phyloP scores from a whole-genome alignment of 2,888 invertebrate species.

The Sphinx pinastri region DNA sequence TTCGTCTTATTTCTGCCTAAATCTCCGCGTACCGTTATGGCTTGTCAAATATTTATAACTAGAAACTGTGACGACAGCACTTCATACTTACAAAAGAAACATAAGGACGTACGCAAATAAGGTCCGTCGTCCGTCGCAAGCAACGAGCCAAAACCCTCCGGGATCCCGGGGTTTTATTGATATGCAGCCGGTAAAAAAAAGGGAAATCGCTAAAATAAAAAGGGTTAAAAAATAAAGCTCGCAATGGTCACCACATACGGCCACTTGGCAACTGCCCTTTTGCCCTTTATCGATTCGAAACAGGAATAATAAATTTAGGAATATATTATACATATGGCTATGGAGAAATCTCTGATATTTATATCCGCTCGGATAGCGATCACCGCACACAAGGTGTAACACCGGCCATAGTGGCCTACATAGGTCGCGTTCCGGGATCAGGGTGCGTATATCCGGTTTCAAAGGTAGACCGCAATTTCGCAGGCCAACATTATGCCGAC shows the following conservation, averaged over 20 bases:
- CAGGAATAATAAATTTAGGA: conserved; percentile 15
- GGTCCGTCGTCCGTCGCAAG: neutral
- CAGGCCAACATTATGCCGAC: too few relatives aligned
- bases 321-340: neutral
- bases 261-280: conserved; percentile 8
- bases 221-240: conserved; percentile 21
- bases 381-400: too few relatives aligned
- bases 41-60: neutral
- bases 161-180: conserved; percentile 19
- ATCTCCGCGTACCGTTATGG: neutral
- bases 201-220: conserved; percentile 22
- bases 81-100: neutral
- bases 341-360: neutral
- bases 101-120: neutral
- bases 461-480: too few relatives aligned
- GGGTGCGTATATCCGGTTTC: too few relatives aligned
- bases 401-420: too few relatives aligned
- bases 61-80: neutral
- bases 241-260: conserved; percentile 12
- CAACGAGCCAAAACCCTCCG: conserved; percentile 4
- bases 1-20: too few relatives aligned
- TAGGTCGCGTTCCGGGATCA: too few relatives aligned
- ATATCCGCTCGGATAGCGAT: too few relatives aligned
- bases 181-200: conserved; percentile 13
- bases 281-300: conserved; percentile 10